Evolutionary conservation across 1,140 invertebrate species (phyloP).

Genomic region (Anoplophora glabripennis): DNA sequence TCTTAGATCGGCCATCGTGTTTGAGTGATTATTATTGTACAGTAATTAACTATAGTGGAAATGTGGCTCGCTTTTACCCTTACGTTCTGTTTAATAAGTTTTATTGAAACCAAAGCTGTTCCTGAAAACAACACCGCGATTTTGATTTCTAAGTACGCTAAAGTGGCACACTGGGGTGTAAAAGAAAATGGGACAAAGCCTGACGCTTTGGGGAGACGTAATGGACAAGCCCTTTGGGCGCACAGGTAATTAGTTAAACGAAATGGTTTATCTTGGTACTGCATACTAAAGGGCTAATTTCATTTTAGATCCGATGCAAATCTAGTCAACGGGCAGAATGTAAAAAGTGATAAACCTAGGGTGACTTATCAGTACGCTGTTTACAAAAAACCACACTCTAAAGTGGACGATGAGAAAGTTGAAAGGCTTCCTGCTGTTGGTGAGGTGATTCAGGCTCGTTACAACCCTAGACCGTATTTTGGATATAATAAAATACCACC

Average conservation of each 20-base stretch:
- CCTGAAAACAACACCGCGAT: constrained; percentile 26
- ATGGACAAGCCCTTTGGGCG: constrained; percentile 38
- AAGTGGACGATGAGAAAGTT: constrained; percentile 20
- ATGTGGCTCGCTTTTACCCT: constrained; percentile 12
- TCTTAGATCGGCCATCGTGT: constrained; percentile 15
- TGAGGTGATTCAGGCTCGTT: constrained; percentile 43
- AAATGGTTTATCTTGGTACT: no score
- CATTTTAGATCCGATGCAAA: constrained; percentile 35
- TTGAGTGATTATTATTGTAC: constrained; percentile 2
- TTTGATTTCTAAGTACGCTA: constrained; percentile 41
- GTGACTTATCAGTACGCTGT: constrained; percentile 30
- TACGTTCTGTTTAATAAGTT: constrained; percentile 10
- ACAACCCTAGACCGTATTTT: constrained; percentile 42
- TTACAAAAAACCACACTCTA: constrained; percentile 24
- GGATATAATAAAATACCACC: constrained; percentile 27
- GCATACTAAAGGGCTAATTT: neutral
- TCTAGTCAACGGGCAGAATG: constrained; percentile 26
- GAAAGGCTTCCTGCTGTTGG: constrained; percentile 40
- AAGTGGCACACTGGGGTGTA: constrained; percentile 43
- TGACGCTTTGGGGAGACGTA: constrained; percentile 27
- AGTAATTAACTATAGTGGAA: neutral
- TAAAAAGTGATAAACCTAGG: constrained; percentile 22
- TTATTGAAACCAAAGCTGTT: constrained; percentile 18
- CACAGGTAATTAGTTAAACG: constrained; percentile 37
- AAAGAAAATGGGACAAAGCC: constrained; percentile 14